Conservation (phyloP, 2,797 vertebrate genomes). For the Ctenosaura bakeri region DNA sequence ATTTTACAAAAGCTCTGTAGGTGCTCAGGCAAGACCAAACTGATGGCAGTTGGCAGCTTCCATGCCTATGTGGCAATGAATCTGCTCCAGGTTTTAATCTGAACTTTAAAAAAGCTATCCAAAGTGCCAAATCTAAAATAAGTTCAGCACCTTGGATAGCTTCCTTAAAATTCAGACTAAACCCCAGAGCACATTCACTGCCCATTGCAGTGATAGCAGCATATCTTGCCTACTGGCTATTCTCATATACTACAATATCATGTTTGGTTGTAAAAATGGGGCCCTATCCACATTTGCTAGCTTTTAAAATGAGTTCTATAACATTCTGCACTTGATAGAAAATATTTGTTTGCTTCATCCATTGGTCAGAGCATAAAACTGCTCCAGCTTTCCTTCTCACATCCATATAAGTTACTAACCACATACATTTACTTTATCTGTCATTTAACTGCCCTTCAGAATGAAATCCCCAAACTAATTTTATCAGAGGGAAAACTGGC, state of each 20-base stretch:
- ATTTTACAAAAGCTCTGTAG: neutral
- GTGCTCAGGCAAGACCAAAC: neutral
- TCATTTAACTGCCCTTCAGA: constrained; percentile 63
- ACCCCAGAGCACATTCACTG: too few relatives aligned
- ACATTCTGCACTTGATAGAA: constrained; percentile 18
- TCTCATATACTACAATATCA: neutral
- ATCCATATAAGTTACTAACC: constrained; percentile 71
- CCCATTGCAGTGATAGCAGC: neutral
- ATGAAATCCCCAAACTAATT: constrained; percentile 77
- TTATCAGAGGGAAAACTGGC: constrained; percentile 66
- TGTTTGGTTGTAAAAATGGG: neutral
- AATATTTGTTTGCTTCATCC: constrained; percentile 29
- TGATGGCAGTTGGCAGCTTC: too few relatives aligned
- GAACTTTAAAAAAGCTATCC: too few relatives aligned
- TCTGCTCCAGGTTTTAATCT: too few relatives aligned
- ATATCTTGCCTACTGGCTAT: neutral
- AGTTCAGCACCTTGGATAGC: too few relatives aligned
- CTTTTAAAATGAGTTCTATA: neutral
- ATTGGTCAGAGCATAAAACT: constrained; percentile 22
- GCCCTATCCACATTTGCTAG: neutral
- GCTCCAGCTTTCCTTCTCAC: constrained; percentile 76
- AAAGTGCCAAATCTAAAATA: too few relatives aligned
- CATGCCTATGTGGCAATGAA: too few relatives aligned
- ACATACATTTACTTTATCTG: constrained; percentile 48
- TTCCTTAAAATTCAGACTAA: too few relatives aligned